Conservation (phyloP, 2,113 vertebrate species). For the Pelecanoides urinatrix region DNA sequence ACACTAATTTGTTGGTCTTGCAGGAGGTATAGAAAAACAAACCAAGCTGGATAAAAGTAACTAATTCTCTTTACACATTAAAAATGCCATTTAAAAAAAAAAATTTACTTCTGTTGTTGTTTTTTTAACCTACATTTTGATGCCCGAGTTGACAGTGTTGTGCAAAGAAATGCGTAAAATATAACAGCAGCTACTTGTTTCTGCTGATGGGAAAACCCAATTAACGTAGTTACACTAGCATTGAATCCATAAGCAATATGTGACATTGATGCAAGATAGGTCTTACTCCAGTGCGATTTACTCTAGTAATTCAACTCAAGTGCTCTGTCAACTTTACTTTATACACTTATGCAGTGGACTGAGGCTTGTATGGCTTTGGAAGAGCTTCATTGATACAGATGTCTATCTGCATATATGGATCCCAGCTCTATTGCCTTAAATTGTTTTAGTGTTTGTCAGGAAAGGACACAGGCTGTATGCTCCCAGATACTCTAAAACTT, state of each 20-base stretch:
- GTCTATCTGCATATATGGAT: not conserved
- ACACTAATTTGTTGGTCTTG: not conserved
- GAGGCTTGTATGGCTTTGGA: not conserved
- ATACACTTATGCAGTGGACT: not conserved
- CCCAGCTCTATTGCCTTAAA: not conserved
- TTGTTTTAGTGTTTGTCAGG: not conserved
- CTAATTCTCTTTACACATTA: not conserved
- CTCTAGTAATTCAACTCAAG: not conserved
- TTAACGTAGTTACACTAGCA: accelerated
- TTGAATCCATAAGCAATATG: accelerated
- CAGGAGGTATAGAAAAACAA: not conserved
- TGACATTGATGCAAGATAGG: accelerated
- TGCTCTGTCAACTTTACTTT: not conserved
- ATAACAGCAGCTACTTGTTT: not conserved
- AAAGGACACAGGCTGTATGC: not conserved
- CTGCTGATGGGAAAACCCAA: not conserved
- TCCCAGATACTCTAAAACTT: not conserved
- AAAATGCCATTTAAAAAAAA: too few species aligned
- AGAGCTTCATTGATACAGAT: not conserved
- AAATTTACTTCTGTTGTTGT: not conserved
- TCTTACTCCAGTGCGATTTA: not conserved
- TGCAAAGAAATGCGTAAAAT: not conserved
- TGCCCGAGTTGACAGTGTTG: not conserved
- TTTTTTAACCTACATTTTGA: not conserved
- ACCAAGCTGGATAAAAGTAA: not conserved